Evolutionary conservation across 1,140 invertebrate species (phyloP), one percentile per base, ranked within the genome.

Genomic region (Ptiloglossa arizonensis): DNA sequence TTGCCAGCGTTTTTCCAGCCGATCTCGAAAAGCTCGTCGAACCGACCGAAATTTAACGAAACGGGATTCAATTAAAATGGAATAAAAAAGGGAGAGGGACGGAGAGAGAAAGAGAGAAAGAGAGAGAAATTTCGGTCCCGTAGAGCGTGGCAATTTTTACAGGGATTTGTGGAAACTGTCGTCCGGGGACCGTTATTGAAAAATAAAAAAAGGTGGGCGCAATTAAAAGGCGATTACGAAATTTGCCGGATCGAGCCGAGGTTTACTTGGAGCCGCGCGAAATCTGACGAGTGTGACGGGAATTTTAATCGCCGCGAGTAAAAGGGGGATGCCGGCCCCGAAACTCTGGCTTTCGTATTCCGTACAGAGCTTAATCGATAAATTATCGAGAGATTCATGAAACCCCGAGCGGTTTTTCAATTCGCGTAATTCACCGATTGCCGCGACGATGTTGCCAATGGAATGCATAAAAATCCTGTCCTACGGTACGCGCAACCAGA

Each of bases 311-410:
- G 68, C 5, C 19, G 63, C 48, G 41, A 27, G 2, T 22, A 24
- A 46, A 9, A 22, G 52, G 24, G 44, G 11, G 46, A 29, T 54
- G 48, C 2, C 32, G 19, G 8, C 56, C 9, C n/a, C 29, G 73
- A 69, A 75, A 69, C 35, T 27, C 13, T 15, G 62, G 60, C 44
- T 81, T 86, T 81, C 69, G 73, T 85, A 86, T 86, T 86, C 83
- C 81, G 57, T 11, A 67, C 77, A 60, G 60, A 66, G 73, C 70
- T 85, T 86, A 86, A 86, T 86, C 85, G 81, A 86, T 86, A 81
- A 86, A 86, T 86, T 86, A 86, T 86, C 83, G 85, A 79, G 85
- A 73, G 77, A 86, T 86, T 78, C 62, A 69, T 75, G 67, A 69
- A 63, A 83, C 70, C 56, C 69, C 60, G 56, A 60, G 38, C 44